phyloP scores from a whole-genome alignment of 1,140 invertebrate genomes.

The Ganaspis sp. region DNA sequence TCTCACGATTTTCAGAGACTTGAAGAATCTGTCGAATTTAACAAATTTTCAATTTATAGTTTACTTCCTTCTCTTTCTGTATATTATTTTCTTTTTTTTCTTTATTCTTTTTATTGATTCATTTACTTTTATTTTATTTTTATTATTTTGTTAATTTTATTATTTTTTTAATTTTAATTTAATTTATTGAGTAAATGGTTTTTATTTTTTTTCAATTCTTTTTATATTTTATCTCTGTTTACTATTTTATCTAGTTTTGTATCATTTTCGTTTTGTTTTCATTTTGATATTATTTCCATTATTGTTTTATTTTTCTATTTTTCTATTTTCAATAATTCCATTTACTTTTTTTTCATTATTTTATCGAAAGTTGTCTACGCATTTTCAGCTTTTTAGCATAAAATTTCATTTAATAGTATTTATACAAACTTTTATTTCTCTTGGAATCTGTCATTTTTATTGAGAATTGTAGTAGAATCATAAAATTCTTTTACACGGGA shows the following conservation, averaged over 20 bases:
- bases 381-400: no score
- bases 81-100: not conserved
- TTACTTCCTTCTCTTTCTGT: no score
- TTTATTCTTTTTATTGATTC: no score
- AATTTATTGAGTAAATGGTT: no score
- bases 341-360: not conserved
- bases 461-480: not conserved
- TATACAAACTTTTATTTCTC: not conserved
- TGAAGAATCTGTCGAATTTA: constrained; percentile 70
- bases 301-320: no score
- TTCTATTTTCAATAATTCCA: no score
- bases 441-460: not conserved
- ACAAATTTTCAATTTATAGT: no score
- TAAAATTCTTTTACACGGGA: not conserved
- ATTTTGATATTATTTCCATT: not conserved
- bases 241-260: no score
- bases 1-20: constrained; percentile 82
- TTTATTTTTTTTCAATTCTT: no score
- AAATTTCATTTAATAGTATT: not conserved
- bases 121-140: not conserved
- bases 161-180: no score
- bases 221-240: no score
- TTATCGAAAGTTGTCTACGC: no score
- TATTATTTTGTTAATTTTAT: not conserved
- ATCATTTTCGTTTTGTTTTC: not conserved